Evolutionary conservation across 1,140 invertebrate species (phyloP), one percentile per base, ranked within the genome.

Genomic region (Lasaia peninsularis): DNA sequence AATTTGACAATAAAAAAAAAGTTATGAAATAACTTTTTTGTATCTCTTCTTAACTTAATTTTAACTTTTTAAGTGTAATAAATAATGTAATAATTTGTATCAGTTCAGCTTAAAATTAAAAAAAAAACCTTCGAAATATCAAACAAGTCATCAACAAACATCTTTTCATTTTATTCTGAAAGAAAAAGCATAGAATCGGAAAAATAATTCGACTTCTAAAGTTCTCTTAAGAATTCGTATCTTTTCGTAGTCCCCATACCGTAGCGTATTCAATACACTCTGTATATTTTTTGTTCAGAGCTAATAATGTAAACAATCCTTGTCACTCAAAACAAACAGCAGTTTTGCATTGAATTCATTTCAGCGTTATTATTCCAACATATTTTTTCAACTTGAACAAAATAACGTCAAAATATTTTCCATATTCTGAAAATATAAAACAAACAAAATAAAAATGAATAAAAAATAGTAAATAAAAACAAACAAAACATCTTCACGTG

Each of bases 391-490:
- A 20, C 44, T 21, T 48, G 44, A 20, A 21, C n/a, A 48, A 44
- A 48, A 48, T 21, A 48, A 48, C 16, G 10, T 21, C 40, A 48
- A 44, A 44, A 20, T 48, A 10, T 55, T 51, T 31, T 28, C 37
- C 35, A 44, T 44, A 24, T 32, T 70, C 67, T 73, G 70, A 63
- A 70, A 72, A 60, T 28, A 67, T 54, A 63, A 58, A 66, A 65
- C n/a, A n/a, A 53, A 21, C 40, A 58, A 56, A 69, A 71, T 58
- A 56, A 52, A 50, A 67, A 67, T 56, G 35, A 63, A 73, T 62
- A 69, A 63, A 66, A 63, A 68, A 69, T 51, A 67, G 58, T 54
- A 52, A 62, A 53, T 67, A 67, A 65, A 56, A 73, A 69, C 66
- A 71, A 72, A 33, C 62, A 73, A 69, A 67, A 64, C 48, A 63